Percentiles rank a stretch among this genome's conserved stretches.
These are phyloP conservation scores for Etheostoma nigrum DNA, from an alignment of 2,797 vertebrate species.

Conservation along the genomic window DNA sequence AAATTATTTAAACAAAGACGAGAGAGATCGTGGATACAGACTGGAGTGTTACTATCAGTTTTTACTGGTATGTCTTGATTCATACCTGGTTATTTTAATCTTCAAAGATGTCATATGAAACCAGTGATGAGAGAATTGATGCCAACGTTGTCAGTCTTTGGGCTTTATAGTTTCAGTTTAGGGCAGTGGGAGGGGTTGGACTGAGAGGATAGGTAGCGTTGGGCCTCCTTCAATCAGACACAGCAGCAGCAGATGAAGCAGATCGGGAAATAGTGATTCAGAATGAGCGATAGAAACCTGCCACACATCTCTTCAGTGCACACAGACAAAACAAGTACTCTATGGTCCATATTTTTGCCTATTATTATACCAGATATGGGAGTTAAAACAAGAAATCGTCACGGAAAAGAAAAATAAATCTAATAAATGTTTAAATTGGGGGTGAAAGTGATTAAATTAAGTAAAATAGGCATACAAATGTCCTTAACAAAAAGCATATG, in stretches of 20 bases:
- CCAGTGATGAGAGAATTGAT: slow-evolving; percentile 8
- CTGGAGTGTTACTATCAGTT: neutral
- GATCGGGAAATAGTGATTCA: neutral
- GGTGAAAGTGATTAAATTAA: neutral
- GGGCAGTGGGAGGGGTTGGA: slow-evolving; percentile 23
- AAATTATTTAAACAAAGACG: neutral
- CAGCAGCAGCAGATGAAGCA: slow-evolving; percentile 10
- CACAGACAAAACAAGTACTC: neutral
- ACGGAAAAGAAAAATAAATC: neutral
- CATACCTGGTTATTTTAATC: slow-evolving; percentile 2
- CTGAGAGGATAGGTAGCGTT: slow-evolving; percentile 5
- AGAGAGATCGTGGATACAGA: neutral
- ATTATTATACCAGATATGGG: neutral
- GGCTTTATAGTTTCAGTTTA: slow-evolving; percentile 28
- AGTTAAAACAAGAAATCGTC: neutral
- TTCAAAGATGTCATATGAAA: slow-evolving; percentile 30
- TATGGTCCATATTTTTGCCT: neutral
- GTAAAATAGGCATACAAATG: neutral
- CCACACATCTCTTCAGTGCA: neutral
- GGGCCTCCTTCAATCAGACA: slow-evolving; percentile 21
- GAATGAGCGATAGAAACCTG: neutral
- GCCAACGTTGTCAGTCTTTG: slow-evolving; percentile 3
- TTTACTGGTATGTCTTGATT: neutral
- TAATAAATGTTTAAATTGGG: neutral
- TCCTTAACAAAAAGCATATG: neutral